Percentiles rank a stretch among this genome's conserved stretches.
Conservation (phyloP, 2,113 vertebrate species). For the Geococcyx californianus region DNA sequence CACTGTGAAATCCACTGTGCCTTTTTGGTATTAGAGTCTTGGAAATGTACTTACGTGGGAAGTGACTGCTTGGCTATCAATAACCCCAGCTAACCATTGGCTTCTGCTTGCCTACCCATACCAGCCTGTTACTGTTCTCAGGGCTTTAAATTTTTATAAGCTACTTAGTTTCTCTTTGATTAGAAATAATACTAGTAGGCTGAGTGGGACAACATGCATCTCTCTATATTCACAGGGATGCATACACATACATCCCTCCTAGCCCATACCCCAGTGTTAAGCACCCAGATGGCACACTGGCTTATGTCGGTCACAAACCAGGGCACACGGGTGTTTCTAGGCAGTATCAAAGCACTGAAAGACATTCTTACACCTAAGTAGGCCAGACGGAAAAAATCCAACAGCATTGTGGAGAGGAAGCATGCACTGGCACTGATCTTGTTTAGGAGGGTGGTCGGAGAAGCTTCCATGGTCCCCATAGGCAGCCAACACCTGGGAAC, state of each 20-base stretch:
- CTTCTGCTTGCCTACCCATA: not conserved
- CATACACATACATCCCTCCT: rapidly evolving
- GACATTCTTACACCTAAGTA: not conserved
- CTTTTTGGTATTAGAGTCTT: not conserved
- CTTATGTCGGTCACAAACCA: not conserved
- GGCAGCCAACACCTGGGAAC: not conserved
- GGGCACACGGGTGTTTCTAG: not conserved
- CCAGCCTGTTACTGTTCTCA: not conserved
- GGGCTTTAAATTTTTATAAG: not conserved
- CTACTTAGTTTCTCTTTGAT: not conserved
- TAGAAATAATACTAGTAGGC: not conserved
- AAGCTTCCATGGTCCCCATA: not conserved
- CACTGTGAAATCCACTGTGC: not conserved
- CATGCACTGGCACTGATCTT: not conserved
- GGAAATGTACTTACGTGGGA: not conserved
- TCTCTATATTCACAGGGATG: rapidly evolving
- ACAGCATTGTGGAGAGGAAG: not conserved
- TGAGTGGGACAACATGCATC: not conserved
- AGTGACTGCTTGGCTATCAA: not conserved
- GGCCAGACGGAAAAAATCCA: not conserved
- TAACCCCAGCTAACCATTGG: not conserved
- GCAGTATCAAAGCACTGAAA: not conserved
- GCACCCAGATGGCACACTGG: not conserved
- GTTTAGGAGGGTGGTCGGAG: not conserved
- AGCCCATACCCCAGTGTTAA: not conserved